A percentile compares a stretch with the other conserved stretches of the same genome.
phyloP scores from a whole-genome alignment of 2,113 vertebrate genomes.

The Physeter macrocephalus region DNA sequence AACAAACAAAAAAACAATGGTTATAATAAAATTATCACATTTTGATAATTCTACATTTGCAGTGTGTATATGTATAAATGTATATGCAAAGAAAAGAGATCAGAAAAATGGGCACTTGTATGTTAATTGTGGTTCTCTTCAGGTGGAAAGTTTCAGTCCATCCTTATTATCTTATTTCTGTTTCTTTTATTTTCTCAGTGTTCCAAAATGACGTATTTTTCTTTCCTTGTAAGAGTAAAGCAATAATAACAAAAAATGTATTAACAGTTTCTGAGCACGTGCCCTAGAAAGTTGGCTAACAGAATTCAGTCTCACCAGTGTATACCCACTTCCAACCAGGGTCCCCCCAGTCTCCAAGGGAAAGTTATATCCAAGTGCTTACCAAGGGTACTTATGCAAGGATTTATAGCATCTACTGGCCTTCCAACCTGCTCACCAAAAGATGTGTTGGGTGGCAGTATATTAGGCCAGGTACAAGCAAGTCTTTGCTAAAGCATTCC shows the following conservation, averaged over 20 bases:
- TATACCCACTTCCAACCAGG: neutral
- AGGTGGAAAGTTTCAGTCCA: neutral
- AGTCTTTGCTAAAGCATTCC: neutral
- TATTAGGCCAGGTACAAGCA: neutral
- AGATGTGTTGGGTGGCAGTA: neutral
- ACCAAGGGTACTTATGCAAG: neutral
- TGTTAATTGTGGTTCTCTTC: neutral
- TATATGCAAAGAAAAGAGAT: neutral
- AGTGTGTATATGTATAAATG: neutral
- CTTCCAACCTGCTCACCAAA: neutral
- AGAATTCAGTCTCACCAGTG: neutral
- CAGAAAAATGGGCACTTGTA: neutral
- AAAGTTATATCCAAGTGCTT: neutral
- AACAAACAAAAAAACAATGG: neutral
- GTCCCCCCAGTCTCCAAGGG: rapidly evolving
- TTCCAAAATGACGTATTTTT: neutral
- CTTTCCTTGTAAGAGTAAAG: neutral
- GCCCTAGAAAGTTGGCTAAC: neutral
- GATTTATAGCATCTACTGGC: neutral
- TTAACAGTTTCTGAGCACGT: neutral
- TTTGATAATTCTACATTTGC: neutral
- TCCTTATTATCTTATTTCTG: neutral
- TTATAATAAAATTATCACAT: neutral
- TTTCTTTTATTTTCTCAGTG: neutral
- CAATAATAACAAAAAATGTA: neutral